Evolutionary conservation across 2,888 invertebrate genomes (phyloP).

Genomic region (Hirtodrosophila trivittata): DNA sequence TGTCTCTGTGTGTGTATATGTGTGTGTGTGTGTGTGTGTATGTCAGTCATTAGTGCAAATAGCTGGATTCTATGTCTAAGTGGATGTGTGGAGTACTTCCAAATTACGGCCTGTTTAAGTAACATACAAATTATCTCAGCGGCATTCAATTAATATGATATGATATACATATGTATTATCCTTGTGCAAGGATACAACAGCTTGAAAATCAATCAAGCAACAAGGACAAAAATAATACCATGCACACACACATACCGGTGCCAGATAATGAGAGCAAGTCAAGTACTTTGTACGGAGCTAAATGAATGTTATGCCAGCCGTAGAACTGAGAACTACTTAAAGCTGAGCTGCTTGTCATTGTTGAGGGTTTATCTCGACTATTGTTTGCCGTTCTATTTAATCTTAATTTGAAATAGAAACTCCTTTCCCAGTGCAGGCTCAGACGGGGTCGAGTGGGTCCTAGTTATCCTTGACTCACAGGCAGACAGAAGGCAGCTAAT

Average conservation of each 20-base stretch:
- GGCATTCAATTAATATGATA: constrained; percentile 39
- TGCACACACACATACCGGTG: too few species aligned
- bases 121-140: constrained; percentile 40
- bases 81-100: constrained; percentile 21
- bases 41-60: constrained; percentile 54
- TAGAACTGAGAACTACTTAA: constrained; percentile 1
- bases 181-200: not conserved
- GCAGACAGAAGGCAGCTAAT: constrained; percentile 43
- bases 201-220: too few species aligned
- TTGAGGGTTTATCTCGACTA: constrained; percentile 16
- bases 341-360: constrained; percentile 10
- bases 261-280: too few species aligned
- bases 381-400: constrained; percentile 36
- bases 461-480: constrained; percentile 21
- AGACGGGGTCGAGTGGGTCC: constrained; percentile 8
- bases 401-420: constrained; percentile 24
- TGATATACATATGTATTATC: not conserved
- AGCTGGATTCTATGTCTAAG: constrained; percentile 24
- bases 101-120: constrained; percentile 45
- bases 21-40: constrained; percentile 21
- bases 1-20: not conserved
- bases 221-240: too few species aligned
- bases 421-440: not conserved
- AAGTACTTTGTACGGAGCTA: too few species aligned
- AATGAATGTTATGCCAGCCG: not conserved